A percentile compares a stretch with the other conserved stretches of the same genome.
Evolutionary conservation across 2,888 invertebrate species (phyloP).

Genomic region (Andrena flavipes): DNA sequence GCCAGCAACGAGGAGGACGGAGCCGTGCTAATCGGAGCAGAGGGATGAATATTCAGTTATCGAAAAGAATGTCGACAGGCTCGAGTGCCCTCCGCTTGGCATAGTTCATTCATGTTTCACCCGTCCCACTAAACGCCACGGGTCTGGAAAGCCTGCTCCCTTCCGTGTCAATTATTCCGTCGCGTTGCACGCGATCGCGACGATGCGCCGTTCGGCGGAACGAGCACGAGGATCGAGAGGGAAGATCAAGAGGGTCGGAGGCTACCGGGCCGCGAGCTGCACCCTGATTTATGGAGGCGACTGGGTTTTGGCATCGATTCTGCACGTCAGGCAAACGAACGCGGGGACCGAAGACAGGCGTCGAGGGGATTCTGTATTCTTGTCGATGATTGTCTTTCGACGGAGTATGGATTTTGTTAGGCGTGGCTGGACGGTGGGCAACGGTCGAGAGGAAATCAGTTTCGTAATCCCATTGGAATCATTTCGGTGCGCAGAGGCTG

Average conservation of each 20-base stretch:
- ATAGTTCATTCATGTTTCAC: not conserved
- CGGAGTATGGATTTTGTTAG: no score
- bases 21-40: conserved; percentile 35
- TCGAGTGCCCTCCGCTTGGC: not conserved
- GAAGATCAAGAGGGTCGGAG: not conserved
- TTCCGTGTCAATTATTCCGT: conserved; percentile 25
- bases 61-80: conserved; percentile 23
- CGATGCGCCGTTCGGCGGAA: not conserved
- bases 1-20: not conserved
- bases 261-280: no score
- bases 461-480: no score
- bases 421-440: no score
- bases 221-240: not conserved
- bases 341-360: no score
- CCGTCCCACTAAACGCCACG: not conserved
- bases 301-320: no score
- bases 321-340: no score
- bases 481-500: no score
- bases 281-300: no score
- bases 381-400: no score
- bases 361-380: no score
- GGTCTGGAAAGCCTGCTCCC: not conserved
- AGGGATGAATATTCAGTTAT: conserved; percentile 54
- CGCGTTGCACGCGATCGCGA: not conserved
- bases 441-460: no score